Conservation (phyloP, 2,888 invertebrate species). For the Sussaba pulchella region DNA sequence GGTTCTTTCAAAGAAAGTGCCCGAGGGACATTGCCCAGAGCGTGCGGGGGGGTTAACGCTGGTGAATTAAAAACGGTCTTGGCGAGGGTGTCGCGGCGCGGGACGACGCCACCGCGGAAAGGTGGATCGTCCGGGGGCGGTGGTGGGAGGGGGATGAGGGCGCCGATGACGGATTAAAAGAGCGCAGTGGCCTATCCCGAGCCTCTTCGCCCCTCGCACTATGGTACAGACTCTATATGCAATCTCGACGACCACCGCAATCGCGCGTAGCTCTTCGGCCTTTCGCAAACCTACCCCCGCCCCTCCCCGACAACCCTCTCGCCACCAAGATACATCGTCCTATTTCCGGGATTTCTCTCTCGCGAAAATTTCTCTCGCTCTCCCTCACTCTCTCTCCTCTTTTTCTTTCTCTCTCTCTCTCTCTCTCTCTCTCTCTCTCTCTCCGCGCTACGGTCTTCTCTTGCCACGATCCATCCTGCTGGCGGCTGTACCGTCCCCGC, state of each 20-base stretch:
- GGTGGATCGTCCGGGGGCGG: slow-evolving; percentile 32
- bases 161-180: slow-evolving; percentile 27
- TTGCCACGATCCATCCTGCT: slow-evolving; percentile 61
- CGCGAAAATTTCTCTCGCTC: background rate
- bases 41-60: slow-evolving; percentile 62
- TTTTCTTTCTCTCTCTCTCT: too few relatives aligned
- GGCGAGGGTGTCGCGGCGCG: slow-evolving; percentile 63
- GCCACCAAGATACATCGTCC: slow-evolving; percentile 76
- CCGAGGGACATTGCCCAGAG: slow-evolving; percentile 25
- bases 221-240: slow-evolving; percentile 23
- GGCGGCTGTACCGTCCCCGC: slow-evolving; percentile 63
- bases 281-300: too few relatives aligned
- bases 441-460: background rate
- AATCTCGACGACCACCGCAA: slow-evolving; percentile 5
- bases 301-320: background rate
- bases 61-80: slow-evolving; percentile 73
- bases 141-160: too few relatives aligned
- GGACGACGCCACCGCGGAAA: slow-evolving; percentile 28
- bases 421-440: background rate
- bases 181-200: background rate
- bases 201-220: too few relatives aligned
- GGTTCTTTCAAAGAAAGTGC: slow-evolving; percentile 72
- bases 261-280: slow-evolving; percentile 1
- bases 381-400: background rate
- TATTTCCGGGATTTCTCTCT: slow-evolving; percentile 60